A percentile compares a stretch with the other conserved stretches of the same genome.
These are phyloP conservation scores for Drosophila pseudotalamancana DNA, from an alignment of 2,888 invertebrate species.

Conservation along the genomic window DNA sequence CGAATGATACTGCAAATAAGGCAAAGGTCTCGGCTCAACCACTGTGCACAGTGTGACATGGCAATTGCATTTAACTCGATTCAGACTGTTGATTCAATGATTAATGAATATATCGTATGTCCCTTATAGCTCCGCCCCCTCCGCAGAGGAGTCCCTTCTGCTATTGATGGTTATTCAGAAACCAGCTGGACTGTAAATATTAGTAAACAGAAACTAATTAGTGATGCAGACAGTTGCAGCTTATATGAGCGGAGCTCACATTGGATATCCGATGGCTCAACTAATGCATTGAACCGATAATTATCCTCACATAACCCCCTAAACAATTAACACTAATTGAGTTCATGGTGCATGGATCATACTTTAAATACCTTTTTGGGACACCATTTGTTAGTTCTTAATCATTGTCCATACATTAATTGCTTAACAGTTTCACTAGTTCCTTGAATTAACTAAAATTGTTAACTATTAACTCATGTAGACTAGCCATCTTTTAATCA, in stretches of 20 bases:
- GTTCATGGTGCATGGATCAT: neutral
- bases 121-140: neutral
- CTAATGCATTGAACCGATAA: neutral
- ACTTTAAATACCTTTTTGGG: no score
- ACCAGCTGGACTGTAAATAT: neutral
- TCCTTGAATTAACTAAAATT: no score
- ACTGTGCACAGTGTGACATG: slow-evolving; percentile 37
- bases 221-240: slow-evolving; percentile 2
- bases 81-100: slow-evolving; percentile 46
- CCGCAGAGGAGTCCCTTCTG: neutral
- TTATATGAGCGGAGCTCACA: neutral
- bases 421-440: no score
- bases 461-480: no score
- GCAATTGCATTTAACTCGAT: slow-evolving; percentile 1
- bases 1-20: slow-evolving; percentile 18
- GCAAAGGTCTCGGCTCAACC: slow-evolving; percentile 1
- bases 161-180: neutral
- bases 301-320: neutral
- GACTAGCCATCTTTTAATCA: no score
- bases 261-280: neutral
- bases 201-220: slow-evolving; percentile 8
- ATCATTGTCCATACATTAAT: no score
- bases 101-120: slow-evolving; percentile 34
- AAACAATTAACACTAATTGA: neutral
- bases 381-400: no score